A percentile compares a stretch with the other conserved stretches of the same genome.
Conservation (phyloP, 1,140 invertebrate species). For the Polyergus mexicanus region DNA sequence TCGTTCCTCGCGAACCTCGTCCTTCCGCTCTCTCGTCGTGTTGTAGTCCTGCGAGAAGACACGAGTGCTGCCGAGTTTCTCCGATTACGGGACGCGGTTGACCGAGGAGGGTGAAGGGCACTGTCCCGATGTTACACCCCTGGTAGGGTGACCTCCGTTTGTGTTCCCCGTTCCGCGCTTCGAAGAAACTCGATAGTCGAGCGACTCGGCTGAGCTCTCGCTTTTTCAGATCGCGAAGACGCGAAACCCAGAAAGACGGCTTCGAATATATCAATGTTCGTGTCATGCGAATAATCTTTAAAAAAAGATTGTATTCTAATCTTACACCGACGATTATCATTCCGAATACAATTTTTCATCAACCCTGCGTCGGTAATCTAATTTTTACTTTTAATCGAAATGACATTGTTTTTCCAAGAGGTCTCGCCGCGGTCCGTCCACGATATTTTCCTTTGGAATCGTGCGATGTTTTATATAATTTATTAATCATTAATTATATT, state of each 20-base stretch:
- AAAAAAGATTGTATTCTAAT: too few species aligned
- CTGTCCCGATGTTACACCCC: constrained; percentile 63
- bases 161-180: constrained; percentile 59
- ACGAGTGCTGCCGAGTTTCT: constrained; percentile 67
- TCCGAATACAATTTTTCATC: background rate
- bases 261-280: background rate
- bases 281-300: background rate
- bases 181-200: constrained; percentile 63
- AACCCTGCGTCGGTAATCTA: background rate
- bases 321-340: background rate
- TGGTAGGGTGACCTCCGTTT: constrained; percentile 68
- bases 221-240: constrained; percentile 48
- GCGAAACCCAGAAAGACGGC: background rate
- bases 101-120: constrained; percentile 67
- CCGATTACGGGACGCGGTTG: constrained; percentile 66
- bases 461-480: too few species aligned
- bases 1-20: constrained; percentile 47
- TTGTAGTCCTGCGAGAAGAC: constrained; percentile 55
- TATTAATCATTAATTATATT: too few species aligned
- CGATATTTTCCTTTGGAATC: too few species aligned
- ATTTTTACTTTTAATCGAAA: background rate
- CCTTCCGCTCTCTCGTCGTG: constrained; percentile 28
- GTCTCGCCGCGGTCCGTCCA: too few species aligned
- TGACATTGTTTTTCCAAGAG: background rate
- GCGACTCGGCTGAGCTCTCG: constrained; percentile 28